These are phyloP conservation scores for Phyllostomus hastatus DNA, from an alignment of 2,113 vertebrate genomes.

Conservation along the genomic window DNA sequence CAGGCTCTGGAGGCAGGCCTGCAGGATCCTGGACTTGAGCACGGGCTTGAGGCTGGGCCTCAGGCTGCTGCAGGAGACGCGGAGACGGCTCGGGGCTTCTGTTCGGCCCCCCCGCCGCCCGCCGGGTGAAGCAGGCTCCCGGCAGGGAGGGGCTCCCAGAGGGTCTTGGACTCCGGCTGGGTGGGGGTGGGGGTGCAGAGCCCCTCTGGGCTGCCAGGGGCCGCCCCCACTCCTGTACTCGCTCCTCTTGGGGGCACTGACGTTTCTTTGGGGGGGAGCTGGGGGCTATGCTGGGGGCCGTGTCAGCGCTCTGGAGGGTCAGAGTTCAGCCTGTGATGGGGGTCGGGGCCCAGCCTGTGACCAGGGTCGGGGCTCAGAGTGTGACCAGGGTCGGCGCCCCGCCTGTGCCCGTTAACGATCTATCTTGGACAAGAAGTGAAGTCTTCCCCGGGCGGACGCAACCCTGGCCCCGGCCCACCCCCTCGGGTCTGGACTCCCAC, in stretches of 20 bases:
- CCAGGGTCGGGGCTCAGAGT: background rate
- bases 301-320: background rate
- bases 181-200: accelerated
- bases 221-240: background rate
- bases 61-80: conserved; percentile 23
- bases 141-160: background rate
- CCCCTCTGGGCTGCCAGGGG: accelerated
- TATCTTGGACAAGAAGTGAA: background rate
- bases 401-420: background rate
- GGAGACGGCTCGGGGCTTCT: background rate
- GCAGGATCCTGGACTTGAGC: conserved; percentile 49
- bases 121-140: accelerated
- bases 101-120: accelerated
- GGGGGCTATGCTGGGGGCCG: background rate
- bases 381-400: background rate
- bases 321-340: too few relatives aligned
- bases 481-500: accelerated
- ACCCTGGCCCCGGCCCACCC: too few relatives aligned
- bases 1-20: conserved; percentile 25
- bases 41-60: background rate
- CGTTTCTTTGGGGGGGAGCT: background rate
- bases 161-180: background rate
- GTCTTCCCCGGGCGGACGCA: accelerated
- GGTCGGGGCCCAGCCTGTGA: background rate
- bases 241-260: background rate